Evolutionary conservation across 2,797 vertebrate species (phyloP), one percentile per base, ranked within the genome.

Genomic region (Syngnathus acus): DNA sequence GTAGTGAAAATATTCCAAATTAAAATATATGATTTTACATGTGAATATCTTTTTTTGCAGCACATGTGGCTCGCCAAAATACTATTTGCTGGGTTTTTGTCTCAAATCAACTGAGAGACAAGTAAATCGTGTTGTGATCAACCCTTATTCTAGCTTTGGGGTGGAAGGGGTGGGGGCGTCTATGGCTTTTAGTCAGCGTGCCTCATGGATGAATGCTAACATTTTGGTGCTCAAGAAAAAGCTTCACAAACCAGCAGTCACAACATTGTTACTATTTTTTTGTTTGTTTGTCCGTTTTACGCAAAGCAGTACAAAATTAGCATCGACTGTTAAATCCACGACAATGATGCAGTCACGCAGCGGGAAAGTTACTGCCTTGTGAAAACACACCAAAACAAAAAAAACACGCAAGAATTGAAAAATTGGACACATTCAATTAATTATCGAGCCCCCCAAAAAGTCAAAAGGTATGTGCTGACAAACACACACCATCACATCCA

Each of bases 231-330:
- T 73, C 39, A 16, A 45, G 8, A 77, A 85, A 84, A 90, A 90
- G 86, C 89, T 87, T 72, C 84, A 91, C 88, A 86, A 88, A 82
- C 88, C 88, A 89, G 90, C 88, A 89, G 83, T 90, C 86, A 89
- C 89, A 75, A 88, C 86, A 85, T 89, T 86, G 89, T 86, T 88
- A 90, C 87, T 39, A 82, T 85, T 16, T 26, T 14, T 43, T 17
- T 16, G 40, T 62, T 45, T 23, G 40, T 45, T 45, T 23, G 42
- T 45, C 43, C 6, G 6, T 62, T 62, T 62, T 17, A 62, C 84
- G 88, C 86, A 75, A 91, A 91, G 89, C 89, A 84, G 82, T 88
- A 89, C 86, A 88, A 88, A 89, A 88, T 86, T 58, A 89, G 89
- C 88, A 85, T 90, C 86, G 87, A 89, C 87, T 87, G 89, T 90